Conservation (phyloP, 2,888 invertebrate species). For the Eupithecia abbreviata region DNA sequence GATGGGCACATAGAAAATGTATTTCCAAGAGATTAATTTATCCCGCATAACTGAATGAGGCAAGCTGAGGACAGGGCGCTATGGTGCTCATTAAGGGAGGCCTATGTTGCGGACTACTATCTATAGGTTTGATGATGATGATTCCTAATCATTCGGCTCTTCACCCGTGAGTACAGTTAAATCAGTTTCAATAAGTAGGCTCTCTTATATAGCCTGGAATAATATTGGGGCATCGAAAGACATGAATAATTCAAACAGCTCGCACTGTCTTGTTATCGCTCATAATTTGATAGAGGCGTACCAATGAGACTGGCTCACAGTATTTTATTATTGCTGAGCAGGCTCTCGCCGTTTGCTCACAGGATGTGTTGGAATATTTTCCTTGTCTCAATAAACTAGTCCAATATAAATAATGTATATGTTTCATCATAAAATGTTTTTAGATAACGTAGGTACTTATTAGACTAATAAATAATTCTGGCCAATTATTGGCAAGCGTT, state of each 20-base stretch:
- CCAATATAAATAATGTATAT: background rate
- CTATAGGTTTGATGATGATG: too few species aligned
- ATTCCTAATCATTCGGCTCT: background rate
- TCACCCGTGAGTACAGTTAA: background rate
- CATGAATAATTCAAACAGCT: constrained; percentile 53
- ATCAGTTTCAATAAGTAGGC: constrained; percentile 8
- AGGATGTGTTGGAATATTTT: constrained; percentile 15
- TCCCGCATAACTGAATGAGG: too few species aligned
- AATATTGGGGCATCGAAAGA: constrained; percentile 43
- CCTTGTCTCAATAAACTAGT: background rate
- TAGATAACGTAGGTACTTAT: background rate
- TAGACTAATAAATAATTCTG: too few species aligned
- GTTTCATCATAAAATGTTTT: background rate
- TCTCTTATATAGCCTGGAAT: constrained; percentile 17
- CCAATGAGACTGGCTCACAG: constrained; percentile 36
- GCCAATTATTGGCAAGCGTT: too few species aligned
- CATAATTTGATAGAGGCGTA: constrained; percentile 49
- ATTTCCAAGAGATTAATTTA: too few species aligned
- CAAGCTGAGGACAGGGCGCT: too few species aligned
- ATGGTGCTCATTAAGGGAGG: too few species aligned
- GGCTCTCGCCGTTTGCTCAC: constrained; percentile 22
- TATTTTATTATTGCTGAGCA: constrained; percentile 40
- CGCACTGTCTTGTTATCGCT: constrained; percentile 51
- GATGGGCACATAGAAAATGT: too few species aligned
- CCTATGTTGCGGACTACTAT: too few species aligned